Percentiles rank a stretch among this genome's conserved stretches.
phyloP scores from a whole-genome alignment of 2,888 invertebrate species.

The Rotaria sp. region DNA sequence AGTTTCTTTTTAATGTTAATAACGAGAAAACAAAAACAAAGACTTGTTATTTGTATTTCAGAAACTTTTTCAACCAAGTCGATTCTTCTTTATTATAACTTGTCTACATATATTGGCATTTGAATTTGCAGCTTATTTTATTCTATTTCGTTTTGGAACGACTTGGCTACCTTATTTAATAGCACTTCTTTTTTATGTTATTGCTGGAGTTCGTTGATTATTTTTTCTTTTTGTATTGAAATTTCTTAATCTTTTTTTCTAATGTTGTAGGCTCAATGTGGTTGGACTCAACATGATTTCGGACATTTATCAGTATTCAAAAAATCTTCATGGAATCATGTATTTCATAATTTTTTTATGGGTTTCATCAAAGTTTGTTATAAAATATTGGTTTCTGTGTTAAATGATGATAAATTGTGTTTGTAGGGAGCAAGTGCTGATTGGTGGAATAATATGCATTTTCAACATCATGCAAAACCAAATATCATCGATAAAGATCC shows the following conservation, averaged over 20 bases:
- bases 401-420: neutral
- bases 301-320: conserved; percentile 54
- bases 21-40: neutral
- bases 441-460: conserved; percentile 56
- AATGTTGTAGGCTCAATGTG: conserved; percentile 45
- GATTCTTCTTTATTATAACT: conserved; percentile 47
- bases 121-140: conserved; percentile 48
- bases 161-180: conserved; percentile 48
- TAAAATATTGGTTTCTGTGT: conserved; percentile 41
- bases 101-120: conserved; percentile 50
- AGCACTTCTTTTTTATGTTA: conserved; percentile 46
- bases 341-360: conserved; percentile 50
- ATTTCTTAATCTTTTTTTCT: neutral
- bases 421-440: conserved; percentile 51
- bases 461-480: conserved; percentile 55
- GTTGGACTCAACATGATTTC: conserved; percentile 56
- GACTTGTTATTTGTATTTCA: conserved; percentile 37
- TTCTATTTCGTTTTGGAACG: conserved; percentile 48
- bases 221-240: too few relatives aligned
- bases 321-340: conserved; percentile 47
- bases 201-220: conserved; percentile 47
- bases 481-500: conserved; percentile 55
- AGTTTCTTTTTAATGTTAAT: neutral
- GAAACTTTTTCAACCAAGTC: conserved; percentile 49
- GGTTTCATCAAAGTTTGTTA: conserved; percentile 52